Percentiles rank a stretch among this genome's conserved stretches.
Conservation (phyloP, 2,113 vertebrate genomes). For the Chrysochloris asiatica region DNA sequence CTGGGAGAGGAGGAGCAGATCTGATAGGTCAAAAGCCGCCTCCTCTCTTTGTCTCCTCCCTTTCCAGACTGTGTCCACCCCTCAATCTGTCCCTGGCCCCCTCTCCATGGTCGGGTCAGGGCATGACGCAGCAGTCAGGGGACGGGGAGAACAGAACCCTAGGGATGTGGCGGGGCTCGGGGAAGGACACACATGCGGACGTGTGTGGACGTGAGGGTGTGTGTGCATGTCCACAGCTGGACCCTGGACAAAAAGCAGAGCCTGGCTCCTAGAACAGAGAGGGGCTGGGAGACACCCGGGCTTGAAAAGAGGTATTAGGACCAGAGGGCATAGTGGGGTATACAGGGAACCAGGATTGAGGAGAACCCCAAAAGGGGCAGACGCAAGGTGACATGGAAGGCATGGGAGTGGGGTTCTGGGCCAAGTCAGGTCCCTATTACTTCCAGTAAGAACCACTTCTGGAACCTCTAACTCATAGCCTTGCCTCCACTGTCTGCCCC, state of each 20-base stretch:
- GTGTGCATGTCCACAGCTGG: constrained; percentile 57
- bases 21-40: too few relatives aligned
- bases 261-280: neutral
- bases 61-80: constrained; percentile 31
- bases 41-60: neutral
- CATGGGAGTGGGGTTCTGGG: neutral
- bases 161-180: neutral
- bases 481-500: neutral
- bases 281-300: neutral
- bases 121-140: constrained; percentile 75
- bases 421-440: neutral
- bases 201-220: constrained; percentile 72
- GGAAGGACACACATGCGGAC: constrained; percentile 43
- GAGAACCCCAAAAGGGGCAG: neutral
- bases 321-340: neutral
- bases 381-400: neutral
- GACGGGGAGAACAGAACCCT: constrained; percentile 36
- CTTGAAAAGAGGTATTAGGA: neutral
- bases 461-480: neutral
- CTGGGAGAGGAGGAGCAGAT: neutral
- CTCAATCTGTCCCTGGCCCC: neutral
- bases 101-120: constrained; percentile 66
- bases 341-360: neutral
- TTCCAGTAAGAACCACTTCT: neutral
- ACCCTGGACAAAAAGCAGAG: neutral